These are phyloP conservation scores for Epicauta chinensis DNA, from an alignment of 1,140 invertebrate species.

Conservation along the genomic window DNA sequence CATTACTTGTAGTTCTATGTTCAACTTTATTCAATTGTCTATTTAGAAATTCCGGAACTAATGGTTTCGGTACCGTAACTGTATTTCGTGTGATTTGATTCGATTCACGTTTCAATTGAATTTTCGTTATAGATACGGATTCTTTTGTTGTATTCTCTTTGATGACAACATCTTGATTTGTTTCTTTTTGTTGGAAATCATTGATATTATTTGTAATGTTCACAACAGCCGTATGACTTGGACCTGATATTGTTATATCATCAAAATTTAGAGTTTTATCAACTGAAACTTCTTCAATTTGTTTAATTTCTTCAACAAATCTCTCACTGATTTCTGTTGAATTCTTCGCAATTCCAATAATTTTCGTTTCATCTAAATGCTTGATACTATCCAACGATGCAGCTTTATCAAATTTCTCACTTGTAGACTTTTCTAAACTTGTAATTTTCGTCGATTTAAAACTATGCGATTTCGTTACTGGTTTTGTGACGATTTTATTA, in stretches of 20 bases:
- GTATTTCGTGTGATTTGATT: conserved; percentile 23
- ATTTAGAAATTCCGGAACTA: conserved; percentile 62
- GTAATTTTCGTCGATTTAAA: conserved; percentile 49
- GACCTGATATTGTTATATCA: conserved; percentile 34
- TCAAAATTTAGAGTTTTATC: not conserved
- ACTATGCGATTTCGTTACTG: conserved; percentile 59
- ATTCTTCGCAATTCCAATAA: not conserved
- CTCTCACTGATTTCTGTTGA: not conserved
- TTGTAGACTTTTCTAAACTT: not conserved
- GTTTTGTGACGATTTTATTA: conserved; percentile 45
- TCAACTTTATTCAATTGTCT: conserved; percentile 64
- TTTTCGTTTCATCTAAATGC: conserved; percentile 43
- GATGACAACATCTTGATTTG: conserved; percentile 1
- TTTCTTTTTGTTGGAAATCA: conserved; percentile 8
- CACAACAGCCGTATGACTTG: conserved; percentile 40
- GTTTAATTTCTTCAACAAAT: not conserved
- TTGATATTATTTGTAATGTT: conserved; percentile 28
- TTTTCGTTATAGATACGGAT: conserved; percentile 38
- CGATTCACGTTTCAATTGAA: conserved; percentile 34
- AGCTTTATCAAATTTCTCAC: conserved; percentile 20
- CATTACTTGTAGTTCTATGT: conserved; percentile 49
- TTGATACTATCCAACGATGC: conserved; percentile 52
- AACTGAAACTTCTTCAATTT: not conserved
- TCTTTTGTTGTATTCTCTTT: conserved; percentile 20
- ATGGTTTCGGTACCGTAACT: conserved; percentile 22